phyloP scores from a whole-genome alignment of 2,888 invertebrate genomes.

The Dioctria linearis region DNA sequence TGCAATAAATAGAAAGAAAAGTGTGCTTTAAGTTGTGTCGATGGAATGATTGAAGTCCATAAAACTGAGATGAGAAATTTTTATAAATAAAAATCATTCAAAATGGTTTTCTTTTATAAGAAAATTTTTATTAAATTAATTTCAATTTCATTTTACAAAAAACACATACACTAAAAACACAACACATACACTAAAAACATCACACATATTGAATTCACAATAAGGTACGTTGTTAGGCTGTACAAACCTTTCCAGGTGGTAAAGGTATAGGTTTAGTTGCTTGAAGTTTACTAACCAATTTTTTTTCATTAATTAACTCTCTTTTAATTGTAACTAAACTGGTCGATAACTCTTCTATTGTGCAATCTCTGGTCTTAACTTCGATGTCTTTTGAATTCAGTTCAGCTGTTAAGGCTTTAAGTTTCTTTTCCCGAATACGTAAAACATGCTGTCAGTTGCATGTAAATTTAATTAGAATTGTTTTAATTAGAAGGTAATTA shows the following conservation, averaged over 20 bases:
- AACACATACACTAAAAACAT: background rate
- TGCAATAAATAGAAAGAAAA: too few relatives aligned
- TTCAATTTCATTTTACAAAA: background rate
- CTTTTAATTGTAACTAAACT: slow-evolving; percentile 57
- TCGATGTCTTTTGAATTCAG: slow-evolving; percentile 68
- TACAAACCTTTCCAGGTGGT: slow-evolving; percentile 11
- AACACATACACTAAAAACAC: background rate
- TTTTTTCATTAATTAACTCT: slow-evolving; percentile 34
- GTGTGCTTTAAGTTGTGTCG: too few relatives aligned
- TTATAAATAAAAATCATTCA: too few relatives aligned
- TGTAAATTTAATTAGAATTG: background rate
- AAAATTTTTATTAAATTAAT: slow-evolving; percentile 14
- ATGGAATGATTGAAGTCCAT: too few relatives aligned
- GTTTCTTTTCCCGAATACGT: slow-evolving; percentile 63
- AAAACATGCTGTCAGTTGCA: slow-evolving; percentile 58
- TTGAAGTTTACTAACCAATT: slow-evolving; percentile 17
- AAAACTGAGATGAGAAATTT: too few relatives aligned
- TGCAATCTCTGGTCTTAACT: slow-evolving; percentile 65
- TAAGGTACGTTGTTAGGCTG: background rate
- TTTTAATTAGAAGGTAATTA: background rate
- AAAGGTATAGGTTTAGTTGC: slow-evolving; percentile 17
- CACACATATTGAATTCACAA: background rate
- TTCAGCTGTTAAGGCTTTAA: slow-evolving; percentile 67
- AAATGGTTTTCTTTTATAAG: background rate
- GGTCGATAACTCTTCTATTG: slow-evolving; percentile 65